These are phyloP conservation scores for Anhinga rufa DNA, from an alignment of 2,113 vertebrate species.

Conservation along the genomic window DNA sequence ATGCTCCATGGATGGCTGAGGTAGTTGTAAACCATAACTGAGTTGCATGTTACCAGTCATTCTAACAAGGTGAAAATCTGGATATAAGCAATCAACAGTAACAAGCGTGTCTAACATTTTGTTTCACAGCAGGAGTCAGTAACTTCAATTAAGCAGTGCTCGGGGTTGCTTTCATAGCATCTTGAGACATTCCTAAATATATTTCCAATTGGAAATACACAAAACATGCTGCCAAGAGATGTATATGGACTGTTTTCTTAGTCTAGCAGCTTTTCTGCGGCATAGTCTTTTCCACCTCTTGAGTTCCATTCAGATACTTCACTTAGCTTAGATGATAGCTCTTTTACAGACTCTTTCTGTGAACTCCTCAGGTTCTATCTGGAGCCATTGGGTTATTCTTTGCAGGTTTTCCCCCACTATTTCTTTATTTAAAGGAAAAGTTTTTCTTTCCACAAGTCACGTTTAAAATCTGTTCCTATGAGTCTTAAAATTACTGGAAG, in stretches of 20 bases:
- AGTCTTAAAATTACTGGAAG: background rate
- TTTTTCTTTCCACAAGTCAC: background rate
- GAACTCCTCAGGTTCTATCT: background rate
- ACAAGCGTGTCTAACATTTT: background rate
- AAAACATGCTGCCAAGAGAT: background rate
- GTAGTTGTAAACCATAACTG: background rate
- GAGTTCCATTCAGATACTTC: background rate
- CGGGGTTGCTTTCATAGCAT: background rate
- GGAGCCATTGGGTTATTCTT: background rate
- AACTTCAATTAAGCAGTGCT: background rate
- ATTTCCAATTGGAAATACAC: background rate
- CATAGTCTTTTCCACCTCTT: background rate
- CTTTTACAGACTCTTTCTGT: background rate
- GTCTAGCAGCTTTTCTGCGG: background rate
- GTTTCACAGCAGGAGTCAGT: background rate
- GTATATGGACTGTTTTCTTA: background rate
- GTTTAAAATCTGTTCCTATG: background rate
- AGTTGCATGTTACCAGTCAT: background rate
- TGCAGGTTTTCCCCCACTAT: background rate
- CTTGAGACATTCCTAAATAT: background rate
- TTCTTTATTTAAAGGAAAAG: background rate
- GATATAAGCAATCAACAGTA: background rate
- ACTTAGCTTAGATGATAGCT: background rate
- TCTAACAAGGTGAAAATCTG: background rate
- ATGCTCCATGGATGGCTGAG: background rate